These are phyloP conservation scores for Myopa testacea DNA, from an alignment of 2,888 invertebrate species.

Conservation along the genomic window DNA sequence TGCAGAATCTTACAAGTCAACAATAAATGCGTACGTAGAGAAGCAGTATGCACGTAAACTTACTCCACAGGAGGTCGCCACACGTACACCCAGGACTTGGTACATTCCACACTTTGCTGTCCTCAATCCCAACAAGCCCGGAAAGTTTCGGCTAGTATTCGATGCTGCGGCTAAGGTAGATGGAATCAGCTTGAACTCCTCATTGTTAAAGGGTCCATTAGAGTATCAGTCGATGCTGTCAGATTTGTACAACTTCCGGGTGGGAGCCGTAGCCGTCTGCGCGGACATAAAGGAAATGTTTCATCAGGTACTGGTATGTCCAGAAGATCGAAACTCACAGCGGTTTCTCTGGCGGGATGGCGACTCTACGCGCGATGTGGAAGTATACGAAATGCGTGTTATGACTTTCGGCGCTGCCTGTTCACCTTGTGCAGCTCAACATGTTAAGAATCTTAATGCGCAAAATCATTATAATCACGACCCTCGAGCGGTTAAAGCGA, in stretches of 20 bases:
- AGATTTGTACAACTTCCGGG: conserved; percentile 60
- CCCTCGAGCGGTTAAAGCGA: conserved; percentile 36
- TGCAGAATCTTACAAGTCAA: background rate
- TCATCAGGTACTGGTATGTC: conserved; percentile 51
- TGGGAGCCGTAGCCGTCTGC: conserved; percentile 46
- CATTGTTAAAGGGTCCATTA: conserved; percentile 55
- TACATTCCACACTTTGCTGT: conserved; percentile 2
- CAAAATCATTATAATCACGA: conserved; percentile 18
- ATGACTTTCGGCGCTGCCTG: conserved; percentile 45
- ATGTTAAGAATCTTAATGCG: conserved; percentile 27
- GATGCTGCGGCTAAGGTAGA: conserved; percentile 55
- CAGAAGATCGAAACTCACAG: conserved; percentile 39
- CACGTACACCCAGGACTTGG: background rate
- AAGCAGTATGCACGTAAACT: background rate
- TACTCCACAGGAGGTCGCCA: background rate
- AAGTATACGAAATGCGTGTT: conserved; percentile 39
- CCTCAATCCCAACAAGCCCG: conserved; percentile 54
- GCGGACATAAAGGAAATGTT: no score
- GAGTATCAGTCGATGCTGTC: conserved; percentile 56
- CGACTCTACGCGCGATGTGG: background rate
- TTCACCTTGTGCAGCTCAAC: conserved; percentile 40
- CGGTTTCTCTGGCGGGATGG: conserved; percentile 42
- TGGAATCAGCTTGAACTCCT: conserved; percentile 47
- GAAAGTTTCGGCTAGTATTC: conserved; percentile 54
- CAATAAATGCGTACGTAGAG: background rate